phyloP scores from a whole-genome alignment of 2,113 vertebrate species.

The Canis aureus region DNA sequence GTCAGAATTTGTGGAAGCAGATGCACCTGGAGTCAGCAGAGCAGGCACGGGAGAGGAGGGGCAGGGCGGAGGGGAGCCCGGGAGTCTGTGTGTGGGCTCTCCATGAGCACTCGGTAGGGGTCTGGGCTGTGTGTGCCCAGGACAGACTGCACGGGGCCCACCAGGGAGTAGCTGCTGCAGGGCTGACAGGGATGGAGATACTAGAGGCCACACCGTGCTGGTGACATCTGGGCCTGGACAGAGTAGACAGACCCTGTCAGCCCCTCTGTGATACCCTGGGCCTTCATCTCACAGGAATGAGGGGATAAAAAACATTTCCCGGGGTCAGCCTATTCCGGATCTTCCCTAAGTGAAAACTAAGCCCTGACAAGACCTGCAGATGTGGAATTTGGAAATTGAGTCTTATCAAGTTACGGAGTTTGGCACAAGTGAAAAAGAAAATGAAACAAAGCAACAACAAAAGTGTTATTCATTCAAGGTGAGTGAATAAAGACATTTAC shows the following conservation, averaged over 20 bases:
- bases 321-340: neutral
- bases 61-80: neutral
- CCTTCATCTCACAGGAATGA: neutral
- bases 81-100: neutral
- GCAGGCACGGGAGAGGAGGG: accelerated
- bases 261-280: no score
- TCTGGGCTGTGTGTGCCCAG: neutral
- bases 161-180: neutral
- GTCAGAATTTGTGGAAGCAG: neutral
- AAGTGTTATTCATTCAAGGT: neutral
- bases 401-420: neutral
- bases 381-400: neutral
- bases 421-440: neutral
- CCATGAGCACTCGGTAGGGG: accelerated
- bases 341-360: neutral
- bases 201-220: neutral
- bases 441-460: neutral
- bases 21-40: no score
- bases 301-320: neutral
- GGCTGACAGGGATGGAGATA: neutral
- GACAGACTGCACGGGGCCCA: neutral
- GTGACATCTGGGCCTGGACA: neutral
- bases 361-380: no score
- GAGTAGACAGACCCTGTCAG: accelerated
- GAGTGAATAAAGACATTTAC: neutral